Conservation (phyloP, 1,140 invertebrate genomes). For the Cecropterus lyciades region DNA sequence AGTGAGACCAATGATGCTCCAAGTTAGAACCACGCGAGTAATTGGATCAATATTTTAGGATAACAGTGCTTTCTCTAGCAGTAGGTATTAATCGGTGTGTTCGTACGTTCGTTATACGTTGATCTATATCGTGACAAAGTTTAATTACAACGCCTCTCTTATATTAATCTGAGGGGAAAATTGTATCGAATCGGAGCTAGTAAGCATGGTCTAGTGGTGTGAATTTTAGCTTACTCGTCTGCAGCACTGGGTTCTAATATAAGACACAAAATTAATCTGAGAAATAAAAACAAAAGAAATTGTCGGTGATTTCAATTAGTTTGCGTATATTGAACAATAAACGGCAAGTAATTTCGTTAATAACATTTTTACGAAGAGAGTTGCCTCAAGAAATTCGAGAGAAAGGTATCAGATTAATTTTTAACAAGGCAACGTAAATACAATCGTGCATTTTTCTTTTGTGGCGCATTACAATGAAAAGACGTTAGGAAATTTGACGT, state of each 20-base stretch:
- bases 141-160: neutral
- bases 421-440: constrained; percentile 74
- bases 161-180: neutral
- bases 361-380: constrained; percentile 25
- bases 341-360: constrained; percentile 29
- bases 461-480: constrained; percentile 77
- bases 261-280: too few relatives aligned
- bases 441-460: constrained; percentile 75
- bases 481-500: constrained; percentile 68
- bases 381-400: constrained; percentile 64
- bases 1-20: constrained; percentile 38
- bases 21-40: constrained; percentile 42
- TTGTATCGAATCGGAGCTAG: too few relatives aligned
- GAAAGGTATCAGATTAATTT: constrained; percentile 82
- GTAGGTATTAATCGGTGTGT: constrained; percentile 15
- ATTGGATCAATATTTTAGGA: constrained; percentile 46
- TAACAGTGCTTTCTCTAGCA: constrained; percentile 39
- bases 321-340: constrained; percentile 13
- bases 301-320: too few relatives aligned
- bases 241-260: too few relatives aligned
- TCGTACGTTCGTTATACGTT: neutral
- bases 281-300: too few relatives aligned
- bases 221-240: too few relatives aligned
- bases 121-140: neutral
- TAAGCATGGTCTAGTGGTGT: too few relatives aligned